Evolutionary conservation across 2,888 invertebrate species (phyloP).

Genomic region (Phragmatobia fuliginosa): DNA sequence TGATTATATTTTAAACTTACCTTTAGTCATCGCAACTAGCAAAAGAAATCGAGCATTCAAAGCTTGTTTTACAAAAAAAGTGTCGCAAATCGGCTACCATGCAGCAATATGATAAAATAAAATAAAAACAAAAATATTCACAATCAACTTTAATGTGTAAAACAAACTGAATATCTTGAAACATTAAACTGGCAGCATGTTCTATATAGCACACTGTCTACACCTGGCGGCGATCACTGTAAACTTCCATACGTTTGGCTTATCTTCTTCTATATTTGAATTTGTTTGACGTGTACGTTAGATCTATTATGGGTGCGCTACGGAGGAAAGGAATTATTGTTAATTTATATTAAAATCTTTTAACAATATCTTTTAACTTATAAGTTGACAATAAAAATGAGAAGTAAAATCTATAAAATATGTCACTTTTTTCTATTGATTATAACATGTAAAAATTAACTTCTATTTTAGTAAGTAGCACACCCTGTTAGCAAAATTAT

Average conservation of each 20-base stretch:
- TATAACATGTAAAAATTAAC: conserved; percentile 4
- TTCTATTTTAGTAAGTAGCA: conserved; percentile 67
- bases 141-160: conserved; percentile 80
- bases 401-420: too few relatives aligned
- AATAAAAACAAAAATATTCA: conserved; percentile 74
- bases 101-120: conserved; percentile 71
- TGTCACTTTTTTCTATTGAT: background rate
- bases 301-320: conserved; percentile 84
- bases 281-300: conserved; percentile 77
- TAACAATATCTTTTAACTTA: background rate
- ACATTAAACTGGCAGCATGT: conserved; percentile 71
- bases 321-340: conserved; percentile 66
- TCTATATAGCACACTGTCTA: conserved; percentile 72
- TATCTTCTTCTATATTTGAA: conserved; percentile 83
- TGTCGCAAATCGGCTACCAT: conserved; percentile 68
- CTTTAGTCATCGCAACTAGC: conserved; percentile 20
- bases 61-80: conserved; percentile 35
- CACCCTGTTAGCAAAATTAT: conserved; percentile 69
- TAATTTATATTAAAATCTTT: conserved; percentile 32
- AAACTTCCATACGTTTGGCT: conserved; percentile 49
- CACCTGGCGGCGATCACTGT: conserved; percentile 61
- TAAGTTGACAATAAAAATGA: background rate
- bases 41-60: conserved; percentile 25
- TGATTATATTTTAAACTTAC: conserved; percentile 30
- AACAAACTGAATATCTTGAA: conserved; percentile 67